Base-by-base conservation (phyloP, 2,797 vertebrate species). In the Molothrus ater region DNA sequence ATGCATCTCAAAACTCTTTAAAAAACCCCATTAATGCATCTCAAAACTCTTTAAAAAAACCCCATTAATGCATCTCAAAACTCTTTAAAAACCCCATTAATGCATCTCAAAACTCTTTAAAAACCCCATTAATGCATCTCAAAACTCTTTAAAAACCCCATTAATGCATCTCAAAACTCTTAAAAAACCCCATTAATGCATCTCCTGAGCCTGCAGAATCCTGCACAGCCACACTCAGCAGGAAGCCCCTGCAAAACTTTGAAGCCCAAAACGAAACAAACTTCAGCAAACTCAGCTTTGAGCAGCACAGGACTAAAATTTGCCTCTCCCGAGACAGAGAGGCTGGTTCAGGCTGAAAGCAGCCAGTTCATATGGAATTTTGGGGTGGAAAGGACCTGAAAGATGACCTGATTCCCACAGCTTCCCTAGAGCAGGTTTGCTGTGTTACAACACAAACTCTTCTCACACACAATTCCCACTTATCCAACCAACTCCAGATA, bases 181-280 rank as follows among this genome's bases (percentile, higher is more conserved):
- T n/a, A n/a, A n/a, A n/a, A n/a, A 21, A 7, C 1, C 19, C 8
- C n/a, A 43, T 11, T 8, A n/a, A 32, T 14, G 10, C 31, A 63
- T 3, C 17, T 45, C 71, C 22, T 29, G 56, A 36, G 12, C 50
- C 66, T 38, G 51, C 32, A 29, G 54, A 51, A 72, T 20, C 28
- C 63, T 1, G 0, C 1, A 31, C 60, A 54, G 66, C 10, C 71
- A 36, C 50, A 3, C 8, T 0, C 1, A 45, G 57, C 61, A 89
- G 70, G 17, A 86, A 63, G 22, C 48, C 32, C 17, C 42, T 40
- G 42, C 29, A 59, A 57, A 59, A 15, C 29, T 28, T 3, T 19
- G 6, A 71, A 57, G 20, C 11, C n/a, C 10, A 47, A 47, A 71
- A 43, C 51, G 13, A 16, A 48, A 8, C 32, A 74, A 75, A 47